Evolutionary conservation across 2,797 vertebrate genomes (phyloP), one percentile per base, ranked within the genome.

Genomic region (Decapterus maruadsi): DNA sequence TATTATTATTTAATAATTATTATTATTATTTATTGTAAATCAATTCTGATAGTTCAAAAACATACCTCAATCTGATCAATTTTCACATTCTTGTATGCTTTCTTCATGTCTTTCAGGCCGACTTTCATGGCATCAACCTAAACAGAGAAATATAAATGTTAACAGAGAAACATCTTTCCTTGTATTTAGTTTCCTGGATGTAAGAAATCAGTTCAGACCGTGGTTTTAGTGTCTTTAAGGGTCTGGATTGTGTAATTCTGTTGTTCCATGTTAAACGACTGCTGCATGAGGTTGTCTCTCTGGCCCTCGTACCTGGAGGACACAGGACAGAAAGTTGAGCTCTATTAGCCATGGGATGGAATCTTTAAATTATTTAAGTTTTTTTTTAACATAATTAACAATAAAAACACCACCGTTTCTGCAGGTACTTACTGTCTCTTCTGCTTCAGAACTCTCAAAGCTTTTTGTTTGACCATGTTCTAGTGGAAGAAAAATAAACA

Each of bases 391-490:
- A 16, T 19, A 4, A 14, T 45, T 7, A n/a, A 13, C 31, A 31
- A 31, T 36, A 31, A 36, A 20, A 60, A 43, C 68, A 29, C 4
- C 1, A 19, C 20, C 1, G 20, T 43, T 31, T 55, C 13, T 46
- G 4, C 26, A 11, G 22, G 8, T 3, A 97, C 98, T 98, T 94
- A 99, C 98, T 98, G 98, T 90, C 96, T 95, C 87, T 99, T 99
- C 94, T 99, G 98, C 90, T 99, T 99, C 68, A 99, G 93, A 38
- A 99, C 96, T 82, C 98, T 92, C 95, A 99, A 66, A 0, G 98
- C 98, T 88, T 99, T 99, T 93, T 99, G 98, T 87, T 99, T 99
- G 60, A 99, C 98, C 96, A 99, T 97, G 87, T 99, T 99, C 98
- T 99, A 90, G 72, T 84, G 90, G 82, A 71, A 65, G 81, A 85